phyloP scores from a whole-genome alignment of 2,888 invertebrate genomes.

The Eupithecia tripunctaria region DNA sequence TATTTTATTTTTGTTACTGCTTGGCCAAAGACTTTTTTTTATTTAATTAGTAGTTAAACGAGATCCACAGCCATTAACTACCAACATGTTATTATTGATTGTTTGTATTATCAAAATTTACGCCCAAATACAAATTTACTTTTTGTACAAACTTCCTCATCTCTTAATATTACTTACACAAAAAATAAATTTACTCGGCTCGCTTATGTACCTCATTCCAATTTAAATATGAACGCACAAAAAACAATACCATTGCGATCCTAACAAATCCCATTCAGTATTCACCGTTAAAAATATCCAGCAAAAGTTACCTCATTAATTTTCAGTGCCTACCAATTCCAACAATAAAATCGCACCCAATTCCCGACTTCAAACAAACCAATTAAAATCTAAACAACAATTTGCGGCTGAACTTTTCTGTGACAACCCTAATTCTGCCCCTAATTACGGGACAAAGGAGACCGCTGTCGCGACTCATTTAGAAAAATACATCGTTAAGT shows the following conservation, averaged over 20 bases:
- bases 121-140: too few relatives aligned
- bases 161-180: neutral
- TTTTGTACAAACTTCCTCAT: too few relatives aligned
- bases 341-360: slow-evolving; percentile 23
- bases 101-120: too few relatives aligned
- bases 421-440: slow-evolving; percentile 45
- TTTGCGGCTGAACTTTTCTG: slow-evolving; percentile 24
- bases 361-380: slow-evolving; percentile 33
- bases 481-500: slow-evolving; percentile 47
- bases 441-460: slow-evolving; percentile 45
- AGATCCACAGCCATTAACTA: too few relatives aligned
- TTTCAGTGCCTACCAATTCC: slow-evolving; percentile 7
- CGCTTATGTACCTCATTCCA: neutral
- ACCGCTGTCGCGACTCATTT: slow-evolving; percentile 41
- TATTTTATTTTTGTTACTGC: too few relatives aligned
- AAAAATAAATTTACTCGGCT: neutral
- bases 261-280: neutral
- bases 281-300: slow-evolving; percentile 2
- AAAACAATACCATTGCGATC: neutral
- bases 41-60: too few relatives aligned
- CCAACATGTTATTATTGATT: too few relatives aligned
- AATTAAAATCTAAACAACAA: slow-evolving; percentile 33
- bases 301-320: slow-evolving; percentile 4
- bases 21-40: too few relatives aligned
- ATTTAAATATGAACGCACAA: neutral